phyloP scores from a whole-genome alignment of 2,797 vertebrate species.

The Urophycis tenuis region DNA sequence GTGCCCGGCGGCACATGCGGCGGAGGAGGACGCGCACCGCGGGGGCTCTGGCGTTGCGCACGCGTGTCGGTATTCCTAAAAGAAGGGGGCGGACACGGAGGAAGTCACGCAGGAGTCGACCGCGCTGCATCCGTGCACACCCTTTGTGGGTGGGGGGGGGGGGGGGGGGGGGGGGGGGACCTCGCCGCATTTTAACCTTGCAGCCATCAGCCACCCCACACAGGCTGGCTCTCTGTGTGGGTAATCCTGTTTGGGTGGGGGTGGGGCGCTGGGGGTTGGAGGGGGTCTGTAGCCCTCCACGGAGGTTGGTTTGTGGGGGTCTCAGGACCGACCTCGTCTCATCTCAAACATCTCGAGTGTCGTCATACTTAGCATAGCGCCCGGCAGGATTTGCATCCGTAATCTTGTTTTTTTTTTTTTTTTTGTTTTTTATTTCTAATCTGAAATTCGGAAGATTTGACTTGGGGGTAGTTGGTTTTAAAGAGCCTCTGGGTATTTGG shows the following conservation, averaged over 20 bases:
- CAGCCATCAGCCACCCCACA: constrained; percentile 17
- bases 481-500: neutral
- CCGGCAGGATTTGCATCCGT: neutral
- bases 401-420: neutral
- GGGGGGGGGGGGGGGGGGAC: neutral
- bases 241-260: constrained; percentile 48
- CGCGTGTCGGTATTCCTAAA: constrained; percentile 11
- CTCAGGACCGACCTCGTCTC: neutral
- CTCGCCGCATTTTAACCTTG: constrained; percentile 38
- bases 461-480: neutral
- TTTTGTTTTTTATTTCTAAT: neutral
- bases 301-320: neutral
- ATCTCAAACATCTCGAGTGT: neutral
- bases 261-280: neutral
- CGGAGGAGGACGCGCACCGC: neutral
- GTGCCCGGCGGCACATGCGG: neutral
- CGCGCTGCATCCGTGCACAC: constrained; percentile 13
- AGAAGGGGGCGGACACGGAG: constrained; percentile 24
- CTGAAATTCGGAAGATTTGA: neutral
- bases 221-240: constrained; percentile 19
- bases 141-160: constrained; percentile 26
- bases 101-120: constrained; percentile 25
- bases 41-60: neutral
- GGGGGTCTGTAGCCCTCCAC: neutral
- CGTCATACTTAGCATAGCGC: neutral